Percentiles rank a stretch among this genome's conserved stretches.
Evolutionary conservation across 2,888 invertebrate genomes (phyloP).

Genomic region (Scaptomyza reducta): DNA sequence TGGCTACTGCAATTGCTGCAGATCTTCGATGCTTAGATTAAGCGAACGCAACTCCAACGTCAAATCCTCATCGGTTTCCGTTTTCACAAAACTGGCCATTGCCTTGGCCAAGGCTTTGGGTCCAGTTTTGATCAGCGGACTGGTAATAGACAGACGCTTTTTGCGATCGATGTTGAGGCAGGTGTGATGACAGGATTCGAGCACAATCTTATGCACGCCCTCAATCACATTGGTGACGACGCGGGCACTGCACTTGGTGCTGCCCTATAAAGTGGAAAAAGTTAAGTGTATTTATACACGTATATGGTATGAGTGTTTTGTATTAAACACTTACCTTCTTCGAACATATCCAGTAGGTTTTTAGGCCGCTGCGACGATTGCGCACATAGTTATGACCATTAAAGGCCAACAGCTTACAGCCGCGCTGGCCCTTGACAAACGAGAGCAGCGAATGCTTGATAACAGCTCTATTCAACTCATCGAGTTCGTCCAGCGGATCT

Average conservation of each 20-base stretch:
- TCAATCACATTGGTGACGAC: conserved; percentile 83
- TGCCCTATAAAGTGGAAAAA: conserved; percentile 75
- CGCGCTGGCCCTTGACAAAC: conserved; percentile 82
- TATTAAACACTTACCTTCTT: conserved; percentile 80
- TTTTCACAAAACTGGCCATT: conserved; percentile 35
- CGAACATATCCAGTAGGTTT: conserved; percentile 84
- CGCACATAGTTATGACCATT: conserved; percentile 83
- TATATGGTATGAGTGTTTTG: background rate
- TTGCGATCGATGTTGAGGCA: conserved; percentile 80
- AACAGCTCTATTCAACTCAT: conserved; percentile 28
- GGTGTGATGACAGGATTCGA: conserved; percentile 82
- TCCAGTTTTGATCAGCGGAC: conserved; percentile 25
- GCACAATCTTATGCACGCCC: conserved; percentile 83
- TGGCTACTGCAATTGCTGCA: conserved; percentile 59
- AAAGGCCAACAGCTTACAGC: conserved; percentile 81
- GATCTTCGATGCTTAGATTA: conserved; percentile 65
- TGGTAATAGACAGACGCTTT: conserved; percentile 59
- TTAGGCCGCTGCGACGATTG: conserved; percentile 82
- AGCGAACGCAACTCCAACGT: conserved; percentile 60
- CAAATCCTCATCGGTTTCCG: conserved; percentile 59
- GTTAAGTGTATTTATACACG: background rate
- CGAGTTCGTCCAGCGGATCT: conserved; percentile 42
- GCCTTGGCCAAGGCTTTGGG: conserved; percentile 20
- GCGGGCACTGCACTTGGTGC: conserved; percentile 83
- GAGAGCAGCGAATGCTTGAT: conserved; percentile 73